Conservation (phyloP, 2,797 vertebrate species). For the Dermochelys coriacea region DNA sequence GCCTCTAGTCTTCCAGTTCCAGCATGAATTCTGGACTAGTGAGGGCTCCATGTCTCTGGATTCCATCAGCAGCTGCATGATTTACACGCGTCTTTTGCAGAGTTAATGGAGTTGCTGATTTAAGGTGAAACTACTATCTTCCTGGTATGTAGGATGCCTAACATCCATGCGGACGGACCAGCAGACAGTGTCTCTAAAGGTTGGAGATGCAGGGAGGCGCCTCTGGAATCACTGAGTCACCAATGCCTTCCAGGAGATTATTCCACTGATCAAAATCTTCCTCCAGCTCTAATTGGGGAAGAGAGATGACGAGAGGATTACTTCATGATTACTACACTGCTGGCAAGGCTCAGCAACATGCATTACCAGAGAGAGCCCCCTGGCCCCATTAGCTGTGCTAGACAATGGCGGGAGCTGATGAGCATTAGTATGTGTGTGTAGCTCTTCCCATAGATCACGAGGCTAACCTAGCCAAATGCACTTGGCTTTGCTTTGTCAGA, state of each 20-base stretch:
- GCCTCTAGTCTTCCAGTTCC: neutral
- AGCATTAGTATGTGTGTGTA: neutral
- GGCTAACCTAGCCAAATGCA: too few relatives aligned
- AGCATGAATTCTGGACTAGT: neutral
- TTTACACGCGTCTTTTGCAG: neutral
- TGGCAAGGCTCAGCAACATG: neutral
- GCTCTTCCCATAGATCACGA: neutral
- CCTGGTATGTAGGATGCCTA: neutral
- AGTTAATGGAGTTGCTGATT: neutral
- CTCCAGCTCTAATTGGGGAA: slow-evolving; percentile 72
- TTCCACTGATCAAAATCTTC: slow-evolving; percentile 75
- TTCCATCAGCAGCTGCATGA: neutral
- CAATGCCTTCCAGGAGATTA: slow-evolving; percentile 72
- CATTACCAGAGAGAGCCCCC: neutral
- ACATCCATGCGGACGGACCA: neutral
- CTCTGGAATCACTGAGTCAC: slow-evolving; percentile 62
- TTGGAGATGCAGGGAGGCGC: slow-evolving; percentile 55
- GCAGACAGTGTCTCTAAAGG: slow-evolving; percentile 17
- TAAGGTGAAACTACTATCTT: neutral
- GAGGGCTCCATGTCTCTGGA: neutral
- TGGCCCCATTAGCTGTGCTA: accelerated
- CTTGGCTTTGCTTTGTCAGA: neutral
- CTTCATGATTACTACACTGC: accelerated
- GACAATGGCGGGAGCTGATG: neutral
- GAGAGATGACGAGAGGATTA: neutral